Conservation (phyloP, 2,888 invertebrate species). For the Cremastobaeus sp. region DNA sequence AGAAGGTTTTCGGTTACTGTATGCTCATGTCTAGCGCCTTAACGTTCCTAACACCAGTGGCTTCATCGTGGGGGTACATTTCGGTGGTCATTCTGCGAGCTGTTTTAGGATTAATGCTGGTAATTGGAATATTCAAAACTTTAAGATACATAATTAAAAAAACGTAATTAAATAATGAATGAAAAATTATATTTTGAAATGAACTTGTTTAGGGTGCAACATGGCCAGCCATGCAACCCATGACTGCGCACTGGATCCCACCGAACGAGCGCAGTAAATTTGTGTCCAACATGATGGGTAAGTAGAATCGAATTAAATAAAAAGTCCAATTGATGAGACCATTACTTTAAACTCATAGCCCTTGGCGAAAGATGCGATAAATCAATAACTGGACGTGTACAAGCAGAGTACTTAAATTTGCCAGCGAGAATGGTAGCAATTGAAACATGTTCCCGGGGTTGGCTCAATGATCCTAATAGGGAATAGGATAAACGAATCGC, state of each 20-base stretch:
- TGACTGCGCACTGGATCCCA: conserved; percentile 96
- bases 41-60: conserved; percentile 88
- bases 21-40: conserved; percentile 89
- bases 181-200: background rate
- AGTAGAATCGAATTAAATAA: conserved; percentile 4
- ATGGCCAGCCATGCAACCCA: conserved; percentile 95
- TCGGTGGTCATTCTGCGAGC: conserved; percentile 86
- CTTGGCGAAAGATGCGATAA: conserved; percentile 12
- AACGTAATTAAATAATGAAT: conserved; percentile 1
- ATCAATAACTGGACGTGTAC: conserved; percentile 12
- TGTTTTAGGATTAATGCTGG: conserved; percentile 87
- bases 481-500: conserved; percentile 11
- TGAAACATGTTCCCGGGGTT: conserved; percentile 5
- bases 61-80: conserved; percentile 85
- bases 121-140: conserved; percentile 61
- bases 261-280: conserved; percentile 95
- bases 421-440: conserved; percentile 24
- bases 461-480: conserved; percentile 21
- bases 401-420: conserved; percentile 34
- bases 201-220: conserved; percentile 83
- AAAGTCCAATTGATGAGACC: conserved; percentile 1
- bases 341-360: conserved; percentile 6
- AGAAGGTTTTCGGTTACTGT: conserved; percentile 91
- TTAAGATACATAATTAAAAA: background rate
- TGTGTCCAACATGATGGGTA: conserved; percentile 90